Base-by-base conservation (phyloP, 1,140 invertebrate genomes). In the Achroia grisella region DNA sequence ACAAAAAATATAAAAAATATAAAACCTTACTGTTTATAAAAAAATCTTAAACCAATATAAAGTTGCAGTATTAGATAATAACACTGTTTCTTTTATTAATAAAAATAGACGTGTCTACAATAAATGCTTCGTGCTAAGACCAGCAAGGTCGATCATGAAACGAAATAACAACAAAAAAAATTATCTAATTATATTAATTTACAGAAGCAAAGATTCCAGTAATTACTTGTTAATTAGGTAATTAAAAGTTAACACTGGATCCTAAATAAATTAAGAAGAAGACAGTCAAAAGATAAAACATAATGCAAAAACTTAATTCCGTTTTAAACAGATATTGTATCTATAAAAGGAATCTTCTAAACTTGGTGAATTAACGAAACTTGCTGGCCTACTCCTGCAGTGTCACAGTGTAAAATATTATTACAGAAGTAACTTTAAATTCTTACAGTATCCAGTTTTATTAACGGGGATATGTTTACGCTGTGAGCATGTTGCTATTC, bases 201-300 rank as follows among this genome's bases (percentile, higher is more conserved):
- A n/a, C n/a, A n/a, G n/a, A n/a, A n/a, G n/a, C n/a, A n/a, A n/a
- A n/a, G n/a, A n/a, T n/a, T n/a, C n/a, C n/a, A 31, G 9, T 30
- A 45, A 45, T 36, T 34, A 28, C 23, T 31, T 36, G 39, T 37
- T 13, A 47, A 47, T 47, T 33, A 30, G 12, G 29, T 29, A 17
- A 31, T 15, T 44, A 44, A 46, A 52, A 29, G 34, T 39, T 17
- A 33, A 41, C 8, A 6, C 37, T n/a, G 31, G 17, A 37, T 41
- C 28, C 42, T 62, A 55, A 57, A 57, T 62, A 54, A 54, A 54
- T 62, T 57, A 57, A 46, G 48, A 52, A 54, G 55, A 45, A 45
- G 42, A 37, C 12, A 33, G 30, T 10, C 30, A 30, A 39, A 6
- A 44, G 43, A 57, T 50, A 56, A 52, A 50, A 52, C 39, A 39